Base-by-base conservation (phyloP, 2,888 invertebrate genomes). In the Lasioglossum pauxillum region DNA sequence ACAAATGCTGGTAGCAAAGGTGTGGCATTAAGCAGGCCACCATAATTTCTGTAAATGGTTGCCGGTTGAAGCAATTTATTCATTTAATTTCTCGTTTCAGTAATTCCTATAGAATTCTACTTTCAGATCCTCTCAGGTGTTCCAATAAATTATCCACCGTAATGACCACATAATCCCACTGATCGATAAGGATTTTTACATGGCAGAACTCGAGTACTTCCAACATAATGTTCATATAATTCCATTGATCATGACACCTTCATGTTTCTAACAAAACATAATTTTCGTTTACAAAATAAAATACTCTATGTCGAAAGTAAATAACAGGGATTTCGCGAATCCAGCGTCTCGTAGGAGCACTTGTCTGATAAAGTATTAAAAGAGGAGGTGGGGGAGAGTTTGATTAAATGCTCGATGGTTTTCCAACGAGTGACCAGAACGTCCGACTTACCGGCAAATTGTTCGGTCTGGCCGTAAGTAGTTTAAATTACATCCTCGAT, bases 401-500 rank as follows among this genome's bases (percentile, higher is more conserved):
- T 49, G 27, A 67, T 72, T 83, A 75, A 85, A 85, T 46, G 75
- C 27, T 12, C 57, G 41, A 78, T 84, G 46, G 64, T 83, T 85
- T 83, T 85, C 64, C 78, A 85, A 76, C 83, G 78, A 85, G 72
- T 38, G 78, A 64, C 75, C 83, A 73, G 72, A 78, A 53, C 69
- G 79, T 49, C 41, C 77, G 82, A 80, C 82, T 82, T 85, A 85
- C 80, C 83, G 80, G 78, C 73, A 85, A 89, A 89, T 89, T 89
- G 82, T 89, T 74, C 82, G 73, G 78, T 86, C 85, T 88, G 82
- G 83, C 57, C 82, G 81, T 88, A 89, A 89, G 85, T 83, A 88
- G 83, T 85, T 85, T 88, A 89, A 89, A 89, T 88, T 89, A 89
- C 89, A 89, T 89, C 89, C 89, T 88, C 85, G 88, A 89, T 89